phyloP scores from a whole-genome alignment of 2,797 vertebrate genomes.

The Sebastes diploproa region DNA sequence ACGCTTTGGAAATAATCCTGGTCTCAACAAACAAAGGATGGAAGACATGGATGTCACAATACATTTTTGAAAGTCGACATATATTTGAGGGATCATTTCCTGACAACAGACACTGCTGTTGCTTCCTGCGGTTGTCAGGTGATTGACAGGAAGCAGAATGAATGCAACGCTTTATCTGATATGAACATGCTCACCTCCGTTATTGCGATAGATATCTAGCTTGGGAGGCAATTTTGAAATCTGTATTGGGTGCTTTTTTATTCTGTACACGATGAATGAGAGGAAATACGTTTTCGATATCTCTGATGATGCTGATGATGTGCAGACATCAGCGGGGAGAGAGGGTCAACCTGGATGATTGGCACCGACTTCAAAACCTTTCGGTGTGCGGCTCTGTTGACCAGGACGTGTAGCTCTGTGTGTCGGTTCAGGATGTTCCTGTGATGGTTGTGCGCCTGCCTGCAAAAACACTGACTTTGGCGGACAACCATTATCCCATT shows the following conservation, averaged over 20 bases:
- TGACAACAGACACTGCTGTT: conserved; percentile 17
- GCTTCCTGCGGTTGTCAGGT: conserved; percentile 34
- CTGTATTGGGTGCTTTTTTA: neutral
- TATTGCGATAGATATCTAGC: conserved; percentile 44
- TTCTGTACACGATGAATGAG: conserved; percentile 2
- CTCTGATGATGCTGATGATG: neutral
- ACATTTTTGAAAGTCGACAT: conserved; percentile 14
- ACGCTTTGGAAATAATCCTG: neutral
- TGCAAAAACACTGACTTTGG: conserved; percentile 48
- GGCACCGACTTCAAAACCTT: conserved; percentile 15
- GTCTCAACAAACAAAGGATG: neutral
- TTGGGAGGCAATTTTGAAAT: conserved; percentile 25
- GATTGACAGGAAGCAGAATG: conserved; percentile 43
- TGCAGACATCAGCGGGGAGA: neutral
- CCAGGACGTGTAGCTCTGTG: neutral
- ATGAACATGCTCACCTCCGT: conserved; percentile 6
- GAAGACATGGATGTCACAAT: neutral
- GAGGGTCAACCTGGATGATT: conserved; percentile 6
- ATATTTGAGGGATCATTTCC: conserved; percentile 27
- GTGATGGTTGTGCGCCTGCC: conserved; percentile 45
- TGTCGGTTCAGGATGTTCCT: conserved; percentile 29
- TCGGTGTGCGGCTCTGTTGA: neutral
- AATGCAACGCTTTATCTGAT: conserved; percentile 39
- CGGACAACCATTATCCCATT: conserved; percentile 29
- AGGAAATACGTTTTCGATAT: neutral